Evolutionary conservation across 2,797 vertebrate species (phyloP), one percentile per base, ranked within the genome.

Genomic region (Chrosomus eos): DNA sequence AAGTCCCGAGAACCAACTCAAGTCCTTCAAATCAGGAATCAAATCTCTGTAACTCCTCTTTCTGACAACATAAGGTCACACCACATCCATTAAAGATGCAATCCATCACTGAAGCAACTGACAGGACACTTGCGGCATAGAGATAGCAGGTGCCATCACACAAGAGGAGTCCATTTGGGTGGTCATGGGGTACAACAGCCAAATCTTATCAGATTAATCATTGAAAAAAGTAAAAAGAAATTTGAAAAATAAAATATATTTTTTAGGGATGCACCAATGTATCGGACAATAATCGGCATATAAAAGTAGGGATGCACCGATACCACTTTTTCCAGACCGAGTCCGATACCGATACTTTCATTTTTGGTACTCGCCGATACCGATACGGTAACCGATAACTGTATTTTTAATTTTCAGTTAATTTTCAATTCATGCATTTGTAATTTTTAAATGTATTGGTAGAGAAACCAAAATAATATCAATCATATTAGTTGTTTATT

Each of bases 41-140:
- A 83, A 70, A 84, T 31, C 82, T 84, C 71, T 38, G 68, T 53
- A 77, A 70, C 62, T 84, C 36, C 38, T 77, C 36, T 68, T 19
- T 58, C 19, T 84, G 82, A 84, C 82, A 84, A 43, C 74, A 62
- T 21, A n/a, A 75, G 36, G 51, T 84, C 82, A 84, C 28, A 33
- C 26, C 36, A 60, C 74, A 78, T 71, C 74, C 40, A 78, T 84
- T 78, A 78, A 45, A 84, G 74, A 58, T 58, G 51, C 36, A 58
- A 84, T 84, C 36, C 28, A 45, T 84, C 82, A 71, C 66, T n/a
- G 36, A 78, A 78, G 66, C 19, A 67, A 58, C 64, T 78, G 82
- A 31, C 51, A 28, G 51, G 74, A 18, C 38, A 36, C 67, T 33
- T 55, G 38, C 51, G 19, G 18, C 31, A 23, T 16, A n/a, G 23